Conservation (phyloP, 2,113 vertebrate species). For the Tringa solitaria region DNA sequence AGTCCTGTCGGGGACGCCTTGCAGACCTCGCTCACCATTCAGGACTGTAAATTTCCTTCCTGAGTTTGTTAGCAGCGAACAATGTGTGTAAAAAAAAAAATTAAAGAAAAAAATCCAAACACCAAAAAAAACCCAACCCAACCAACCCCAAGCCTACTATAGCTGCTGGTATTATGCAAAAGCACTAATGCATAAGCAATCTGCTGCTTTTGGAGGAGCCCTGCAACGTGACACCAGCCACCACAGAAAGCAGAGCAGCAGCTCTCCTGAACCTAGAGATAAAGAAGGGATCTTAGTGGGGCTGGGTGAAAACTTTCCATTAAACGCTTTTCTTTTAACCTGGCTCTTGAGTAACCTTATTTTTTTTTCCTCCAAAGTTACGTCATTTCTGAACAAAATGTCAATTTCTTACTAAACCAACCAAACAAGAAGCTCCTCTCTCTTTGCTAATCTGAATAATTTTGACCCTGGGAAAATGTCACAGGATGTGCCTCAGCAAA, state of each 20-base stretch:
- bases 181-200: not conserved
- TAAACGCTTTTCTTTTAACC: not conserved
- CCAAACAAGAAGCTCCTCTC: slow-evolving; percentile 39
- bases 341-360: not conserved
- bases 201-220: not conserved
- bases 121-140: not conserved
- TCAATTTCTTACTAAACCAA: slow-evolving; percentile 19
- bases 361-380: not conserved
- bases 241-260: not conserved
- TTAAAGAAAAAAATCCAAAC: not conserved
- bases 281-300: not conserved
- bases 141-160: not conserved
- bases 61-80: slow-evolving; percentile 59
- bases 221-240: not conserved
- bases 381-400: not conserved
- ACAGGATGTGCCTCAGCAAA: not conserved
- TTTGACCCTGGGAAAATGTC: slow-evolving; percentile 39
- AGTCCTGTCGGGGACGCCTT: not conserved
- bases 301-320: not conserved
- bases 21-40: slow-evolving; percentile 4
- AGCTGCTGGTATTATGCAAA: slow-evolving; percentile 9
- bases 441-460: not conserved
- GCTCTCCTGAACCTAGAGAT: not conserved
- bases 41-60: slow-evolving; percentile 64
- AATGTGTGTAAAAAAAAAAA: not conserved